A percentile compares a stretch with the other conserved stretches of the same genome.
Conservation (phyloP, 2,113 vertebrate genomes). For the Ageneiosus marmoratus region DNA sequence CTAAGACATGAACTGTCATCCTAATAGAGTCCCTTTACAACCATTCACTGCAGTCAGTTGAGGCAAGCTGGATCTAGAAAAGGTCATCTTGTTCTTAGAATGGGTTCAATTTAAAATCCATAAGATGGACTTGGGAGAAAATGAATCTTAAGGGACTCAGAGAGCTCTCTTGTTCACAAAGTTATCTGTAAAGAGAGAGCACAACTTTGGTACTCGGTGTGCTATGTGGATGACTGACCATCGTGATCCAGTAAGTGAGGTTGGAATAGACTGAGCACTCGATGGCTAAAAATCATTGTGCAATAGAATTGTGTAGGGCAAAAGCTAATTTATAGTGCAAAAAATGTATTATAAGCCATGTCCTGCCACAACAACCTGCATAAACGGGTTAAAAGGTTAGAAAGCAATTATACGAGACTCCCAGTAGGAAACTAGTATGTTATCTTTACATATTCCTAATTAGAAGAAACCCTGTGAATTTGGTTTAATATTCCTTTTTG, state of each 20-base stretch:
- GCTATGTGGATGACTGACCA: conserved; percentile 53
- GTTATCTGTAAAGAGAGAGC: conserved; percentile 48
- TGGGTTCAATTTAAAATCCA: conserved; percentile 56
- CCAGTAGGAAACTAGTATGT: neutral
- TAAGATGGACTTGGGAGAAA: conserved; percentile 49
- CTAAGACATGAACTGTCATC: conserved; percentile 52
- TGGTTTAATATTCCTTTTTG: neutral
- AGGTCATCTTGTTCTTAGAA: conserved; percentile 50
- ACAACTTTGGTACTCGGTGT: conserved; percentile 36
- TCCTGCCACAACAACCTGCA: conserved; percentile 10
- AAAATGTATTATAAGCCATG: conserved; percentile 37
- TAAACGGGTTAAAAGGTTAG: neutral
- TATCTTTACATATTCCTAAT: neutral
- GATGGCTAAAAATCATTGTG: conserved; percentile 48
- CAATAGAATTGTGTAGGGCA: conserved; percentile 35
- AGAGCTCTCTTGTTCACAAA: conserved; percentile 52
- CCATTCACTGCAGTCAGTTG: conserved; percentile 45
- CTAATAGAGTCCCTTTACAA: conserved; percentile 57
- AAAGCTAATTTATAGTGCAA: conserved; percentile 41
- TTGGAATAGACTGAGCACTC: conserved; percentile 37
- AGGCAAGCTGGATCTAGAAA: conserved; percentile 48
- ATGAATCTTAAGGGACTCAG: conserved; percentile 54
- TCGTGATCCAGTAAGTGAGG: conserved; percentile 45
- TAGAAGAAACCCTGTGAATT: neutral
- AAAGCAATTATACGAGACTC: neutral